Base-by-base conservation (phyloP, 1,140 invertebrate genomes). In the Drosophila parvula region DNA sequence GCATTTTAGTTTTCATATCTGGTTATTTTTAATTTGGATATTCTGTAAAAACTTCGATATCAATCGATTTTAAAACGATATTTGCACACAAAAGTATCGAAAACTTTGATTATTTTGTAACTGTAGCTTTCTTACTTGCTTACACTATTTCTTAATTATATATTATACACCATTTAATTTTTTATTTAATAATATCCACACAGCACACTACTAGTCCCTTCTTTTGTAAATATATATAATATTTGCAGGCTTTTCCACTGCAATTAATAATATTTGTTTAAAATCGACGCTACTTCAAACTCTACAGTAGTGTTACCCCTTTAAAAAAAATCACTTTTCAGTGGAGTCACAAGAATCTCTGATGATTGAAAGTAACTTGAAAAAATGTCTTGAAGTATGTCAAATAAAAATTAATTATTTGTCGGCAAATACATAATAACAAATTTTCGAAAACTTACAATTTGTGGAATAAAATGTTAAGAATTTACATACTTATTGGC, bases 251-350 rank as follows among this genome's bases (percentile, higher is more conserved):
- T 27, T 28, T 48, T n/a, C 2, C 47, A 9, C 22, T 16, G 16
- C 30, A 32, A 51, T 34, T 12, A 18, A 0, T 9, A 34, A 48
- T 30, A 50, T 50, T 50, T 50, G 9, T 16, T 50, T 16, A 16
- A 50, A 3, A 11, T 1, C 30, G 16, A 36, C 32, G 0, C 32
- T 6, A 36, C 14, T 27, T 38, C 16, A 12, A 27, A 34, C 18
- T 38, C 38, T 55, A 38, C 51, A 55, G 51, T 55, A 38, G 51
- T 22, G 51, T 55, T 55, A n/a, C 51, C 51, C 51, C 51, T 38
- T 38, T 55, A 55, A 55, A 55, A 10, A 55, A 55, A 22, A 18
- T 38, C 5, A 55, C 51, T 10, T 36, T 55, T 55, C 51, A 38
- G 51, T 55, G 51, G 51, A 55, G 51, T 38, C 18, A 38, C 34